These are phyloP conservation scores for Bombycilla garrulus DNA, from an alignment of 2,113 vertebrate species.

Conservation along the genomic window DNA sequence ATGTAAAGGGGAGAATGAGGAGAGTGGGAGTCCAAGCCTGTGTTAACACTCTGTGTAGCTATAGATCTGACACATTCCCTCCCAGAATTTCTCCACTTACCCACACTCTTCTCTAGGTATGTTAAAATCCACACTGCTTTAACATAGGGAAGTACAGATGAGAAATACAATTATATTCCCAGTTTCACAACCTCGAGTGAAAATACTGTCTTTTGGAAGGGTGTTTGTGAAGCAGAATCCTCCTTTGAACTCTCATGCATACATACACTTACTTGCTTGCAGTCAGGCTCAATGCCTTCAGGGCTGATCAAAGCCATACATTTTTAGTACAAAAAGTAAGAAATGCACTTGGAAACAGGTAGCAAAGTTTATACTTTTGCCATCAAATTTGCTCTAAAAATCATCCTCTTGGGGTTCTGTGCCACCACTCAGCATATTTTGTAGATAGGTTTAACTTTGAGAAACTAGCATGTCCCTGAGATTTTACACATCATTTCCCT, in stretches of 20 bases:
- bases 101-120: background rate
- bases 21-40: conserved; percentile 22
- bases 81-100: background rate
- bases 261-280: background rate
- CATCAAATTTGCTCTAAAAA: background rate
- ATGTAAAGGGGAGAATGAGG: conserved; percentile 2
- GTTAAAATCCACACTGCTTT: background rate
- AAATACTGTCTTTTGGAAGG: background rate
- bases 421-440: background rate
- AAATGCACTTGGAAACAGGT: background rate
- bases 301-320: background rate
- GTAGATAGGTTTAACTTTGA: background rate
- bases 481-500: background rate
- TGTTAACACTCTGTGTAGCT: conserved; percentile 1
- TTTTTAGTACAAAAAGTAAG: background rate
- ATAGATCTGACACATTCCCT: background rate
- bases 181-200: background rate
- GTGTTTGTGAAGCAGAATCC: background rate
- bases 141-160: background rate
- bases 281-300: background rate
- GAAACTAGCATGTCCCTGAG: background rate
- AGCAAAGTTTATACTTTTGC: background rate
- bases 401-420: background rate
- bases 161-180: background rate
- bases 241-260: background rate